Evolutionary conservation across 2,888 invertebrate genomes (phyloP), one percentile per base, ranked within the genome.

Genomic region (Amaurobius ferox): DNA sequence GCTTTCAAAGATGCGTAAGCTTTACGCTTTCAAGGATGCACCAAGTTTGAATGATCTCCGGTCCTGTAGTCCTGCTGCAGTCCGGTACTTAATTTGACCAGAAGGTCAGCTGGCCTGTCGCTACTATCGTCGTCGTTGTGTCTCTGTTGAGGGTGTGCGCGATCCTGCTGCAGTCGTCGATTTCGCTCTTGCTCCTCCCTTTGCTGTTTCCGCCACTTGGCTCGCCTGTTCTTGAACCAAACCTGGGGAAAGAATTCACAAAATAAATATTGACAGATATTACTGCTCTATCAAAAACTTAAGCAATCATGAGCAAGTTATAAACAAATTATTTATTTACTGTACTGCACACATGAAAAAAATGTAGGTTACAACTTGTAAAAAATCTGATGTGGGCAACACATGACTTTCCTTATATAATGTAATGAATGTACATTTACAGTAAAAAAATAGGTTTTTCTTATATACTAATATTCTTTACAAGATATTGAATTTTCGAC

Each of bases 151-250:
- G 23, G 35, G 9, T 13, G 16, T 0, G n/a, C 23, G 1, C 23
- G 40, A 6, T 73, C 78, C 7, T 81, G 78, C 9, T 77, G 77
- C 29, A 71, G 39, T 16, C 78, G 86, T 9, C 92, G 96, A 95
- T 91, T 96, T 95, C 91, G 95, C 73, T 91, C 91, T 78, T 92
- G 92, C 79, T 92, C 91, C 88, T 92, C 98, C 1, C 97, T 94
- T 91, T 97, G 97, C 91, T 97, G 97, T 91, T 98, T 98, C 89
- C 98, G 94, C 97, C 97, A 98, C 93, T 98, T 98, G 89, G 98
- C 98, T 48, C 98, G 94, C 26, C 98, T 94, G 91, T 98, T 98
- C 92, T 98, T 98, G 92, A 98, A 98, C 98, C 98, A 98, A 13
- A 98, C 98, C 98, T 98, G 93, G 44, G n/a, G n/a, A 44, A 44